A percentile compares a stretch with the other conserved stretches of the same genome.
These are phyloP conservation scores for Caenorhabditis zanzibari DNA, from an alignment of 2,888 invertebrate genomes.

Conservation along the genomic window DNA sequence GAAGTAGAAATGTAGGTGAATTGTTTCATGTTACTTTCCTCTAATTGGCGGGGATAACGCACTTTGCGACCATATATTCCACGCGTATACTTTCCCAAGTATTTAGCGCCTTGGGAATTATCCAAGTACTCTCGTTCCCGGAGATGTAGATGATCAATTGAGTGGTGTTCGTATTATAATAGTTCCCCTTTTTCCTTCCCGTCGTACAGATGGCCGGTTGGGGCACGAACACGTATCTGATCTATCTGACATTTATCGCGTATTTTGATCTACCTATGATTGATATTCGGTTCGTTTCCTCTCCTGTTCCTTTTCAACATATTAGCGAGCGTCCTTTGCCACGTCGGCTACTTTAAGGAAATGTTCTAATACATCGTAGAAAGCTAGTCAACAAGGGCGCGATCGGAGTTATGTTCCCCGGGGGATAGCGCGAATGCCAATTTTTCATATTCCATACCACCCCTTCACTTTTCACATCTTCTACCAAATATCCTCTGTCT, in stretches of 20 bases:
- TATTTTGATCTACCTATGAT: slow-evolving; percentile 53
- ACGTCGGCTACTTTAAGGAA: slow-evolving; percentile 59
- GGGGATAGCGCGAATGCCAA: slow-evolving; percentile 47
- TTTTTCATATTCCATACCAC: slow-evolving; percentile 62
- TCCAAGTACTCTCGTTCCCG: slow-evolving; percentile 16
- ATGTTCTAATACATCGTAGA: slow-evolving; percentile 17
- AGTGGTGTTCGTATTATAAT: slow-evolving; percentile 33
- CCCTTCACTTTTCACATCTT: slow-evolving; percentile 5
- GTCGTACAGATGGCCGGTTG: slow-evolving; percentile 46
- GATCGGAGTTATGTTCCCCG: slow-evolving; percentile 19
- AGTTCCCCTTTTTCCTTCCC: neutral
- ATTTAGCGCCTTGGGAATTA: neutral
- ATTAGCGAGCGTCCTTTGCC: slow-evolving; percentile 10
- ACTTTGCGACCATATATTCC: slow-evolving; percentile 18
- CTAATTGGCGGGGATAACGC: slow-evolving; percentile 20
- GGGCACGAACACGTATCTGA: slow-evolving; percentile 20
- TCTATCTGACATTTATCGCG: slow-evolving; percentile 53
- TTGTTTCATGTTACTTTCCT: slow-evolving; percentile 6
- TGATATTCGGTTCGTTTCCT: slow-evolving; percentile 49
- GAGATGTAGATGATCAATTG: slow-evolving; percentile 36
- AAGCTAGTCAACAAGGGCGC: slow-evolving; percentile 36
- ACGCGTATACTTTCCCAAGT: slow-evolving; percentile 9
- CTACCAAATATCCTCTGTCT: neutral
- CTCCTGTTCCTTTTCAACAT: slow-evolving; percentile 19
- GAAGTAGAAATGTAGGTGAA: slow-evolving; percentile 60